Evolutionary conservation across 2,888 invertebrate species (phyloP), one percentile per base, ranked within the genome.

Genomic region (Nomada fucata): DNA sequence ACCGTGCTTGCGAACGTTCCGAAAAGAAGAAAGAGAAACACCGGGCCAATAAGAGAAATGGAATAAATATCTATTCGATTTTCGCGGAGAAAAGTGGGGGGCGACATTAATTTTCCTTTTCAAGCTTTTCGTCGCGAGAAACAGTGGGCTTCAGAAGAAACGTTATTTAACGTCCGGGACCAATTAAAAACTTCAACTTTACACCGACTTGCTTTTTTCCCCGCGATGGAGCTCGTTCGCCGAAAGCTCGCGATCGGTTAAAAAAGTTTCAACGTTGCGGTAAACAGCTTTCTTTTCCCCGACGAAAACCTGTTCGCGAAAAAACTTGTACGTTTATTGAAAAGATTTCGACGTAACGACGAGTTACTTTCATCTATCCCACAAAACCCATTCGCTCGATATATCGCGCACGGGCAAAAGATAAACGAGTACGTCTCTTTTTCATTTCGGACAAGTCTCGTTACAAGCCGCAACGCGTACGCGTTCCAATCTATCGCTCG

Each of bases 171-270:
- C 20, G 44, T 29, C 20, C 18, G 15, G n/a, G 23, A 67, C 47
- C 57, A 57, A 47, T 59, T 57, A 67, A 57, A 57, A 67, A 50
- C 59, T 70, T 70, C 50, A 60, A 36, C 20, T 20, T 44, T 10
- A 23, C 52, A n/a, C 29, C 29, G 47, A 47, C 47, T 47, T 47
- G 15, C 20, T 23, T 53, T 13, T 15, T 5, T 50, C 18, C 18
- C 52, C 23, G 26, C 10, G 42, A 2, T 47, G 13, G 7, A 23
- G 42, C 52, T 42, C 4, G 36, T 18, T 20, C 47, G 13, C 26
- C 29, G 57, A 63, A 70, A 76, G 26, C 64, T 26, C 26, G 3
- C 23, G 42, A 57, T 74, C 60, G n/a, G 68, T 68, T 68, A 59
- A 74, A 64, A 65, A 59, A 59, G 15, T 65, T 63, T 15, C 64